Conservation (phyloP, 1,140 invertebrate species). For the Saccostrea echinata region DNA sequence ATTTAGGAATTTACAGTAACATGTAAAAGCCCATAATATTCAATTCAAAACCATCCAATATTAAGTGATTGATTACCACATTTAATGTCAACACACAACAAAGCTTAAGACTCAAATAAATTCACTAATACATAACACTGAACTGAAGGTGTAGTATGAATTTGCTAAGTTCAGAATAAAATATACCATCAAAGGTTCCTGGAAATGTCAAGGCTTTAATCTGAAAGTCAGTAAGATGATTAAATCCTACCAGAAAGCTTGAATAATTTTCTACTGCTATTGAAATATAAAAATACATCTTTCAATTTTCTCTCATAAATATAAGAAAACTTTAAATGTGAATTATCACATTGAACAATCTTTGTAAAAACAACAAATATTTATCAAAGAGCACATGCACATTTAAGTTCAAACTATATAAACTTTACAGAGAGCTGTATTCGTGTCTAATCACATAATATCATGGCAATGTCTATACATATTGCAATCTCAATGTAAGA, state of each 20-base stretch:
- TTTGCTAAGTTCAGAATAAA: background rate
- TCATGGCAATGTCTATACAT: slow-evolving; percentile 20
- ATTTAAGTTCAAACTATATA: slow-evolving; percentile 1
- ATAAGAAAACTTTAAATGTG: slow-evolving; percentile 1
- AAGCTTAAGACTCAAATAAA: background rate
- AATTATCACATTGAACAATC: slow-evolving; percentile 9
- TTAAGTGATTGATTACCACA: too few relatives aligned
- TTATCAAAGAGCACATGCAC: background rate
- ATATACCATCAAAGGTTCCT: too few relatives aligned
- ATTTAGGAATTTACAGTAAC: too few relatives aligned
- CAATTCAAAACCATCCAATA: too few relatives aligned
- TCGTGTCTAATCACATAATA: slow-evolving; percentile 24
- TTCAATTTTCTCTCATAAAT: background rate
- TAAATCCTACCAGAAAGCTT: background rate
- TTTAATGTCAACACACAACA: background rate
- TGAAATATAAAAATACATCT: background rate
- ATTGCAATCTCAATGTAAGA: slow-evolving; percentile 15
- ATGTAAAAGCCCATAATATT: too few relatives aligned
- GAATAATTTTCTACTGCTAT: background rate
- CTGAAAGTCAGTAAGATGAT: background rate
- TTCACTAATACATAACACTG: background rate
- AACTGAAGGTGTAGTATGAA: background rate
- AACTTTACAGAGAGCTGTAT: background rate
- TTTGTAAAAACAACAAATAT: background rate
- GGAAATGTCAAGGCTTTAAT: background rate